These are phyloP conservation scores for Drosophila recens DNA, from an alignment of 2,888 invertebrate genomes.

Conservation along the genomic window DNA sequence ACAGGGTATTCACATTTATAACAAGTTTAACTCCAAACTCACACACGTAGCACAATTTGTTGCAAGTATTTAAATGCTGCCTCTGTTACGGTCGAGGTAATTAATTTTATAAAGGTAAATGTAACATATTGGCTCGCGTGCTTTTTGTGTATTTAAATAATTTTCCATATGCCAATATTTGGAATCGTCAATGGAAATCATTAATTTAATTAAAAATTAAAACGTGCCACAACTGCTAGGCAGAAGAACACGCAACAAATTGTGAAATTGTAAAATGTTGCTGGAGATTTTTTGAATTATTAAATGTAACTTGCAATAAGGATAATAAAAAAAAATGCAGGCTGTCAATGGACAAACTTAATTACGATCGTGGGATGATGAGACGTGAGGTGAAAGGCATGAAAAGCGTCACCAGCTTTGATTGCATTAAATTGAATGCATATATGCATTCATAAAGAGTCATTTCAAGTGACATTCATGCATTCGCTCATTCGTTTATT, in stretches of 20 bases:
- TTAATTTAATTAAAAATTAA: slow-evolving; percentile 78
- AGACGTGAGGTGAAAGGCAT: slow-evolving; percentile 2
- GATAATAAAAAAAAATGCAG: slow-evolving; percentile 34
- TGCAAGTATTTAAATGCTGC: slow-evolving; percentile 13
- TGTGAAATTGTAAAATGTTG: slow-evolving; percentile 19
- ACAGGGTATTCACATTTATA: neutral
- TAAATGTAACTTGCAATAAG: slow-evolving; percentile 23
- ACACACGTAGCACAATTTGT: neutral
- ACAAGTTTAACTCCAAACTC: neutral
- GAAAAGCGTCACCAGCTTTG: slow-evolving; percentile 16
- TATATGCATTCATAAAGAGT: slow-evolving; percentile 36
- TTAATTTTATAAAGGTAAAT: slow-evolving; percentile 43
- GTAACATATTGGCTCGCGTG: slow-evolving; percentile 37
- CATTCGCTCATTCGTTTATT: slow-evolving; percentile 17
- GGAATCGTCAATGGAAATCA: slow-evolving; percentile 62
- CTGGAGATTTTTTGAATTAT: slow-evolving; percentile 42
- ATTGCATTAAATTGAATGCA: slow-evolving; percentile 66
- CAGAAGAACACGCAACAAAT: slow-evolving; percentile 6
- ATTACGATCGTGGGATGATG: slow-evolving; percentile 50
- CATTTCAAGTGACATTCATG: slow-evolving; percentile 38
- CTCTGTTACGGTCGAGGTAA: slow-evolving; percentile 13
- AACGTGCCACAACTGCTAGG: slow-evolving; percentile 56
- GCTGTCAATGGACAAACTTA: slow-evolving; percentile 66
- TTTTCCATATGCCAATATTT: slow-evolving; percentile 50
- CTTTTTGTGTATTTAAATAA: slow-evolving; percentile 57